phyloP scores from a whole-genome alignment of 2,113 vertebrate genomes.

The Chionomys nivalis region DNA sequence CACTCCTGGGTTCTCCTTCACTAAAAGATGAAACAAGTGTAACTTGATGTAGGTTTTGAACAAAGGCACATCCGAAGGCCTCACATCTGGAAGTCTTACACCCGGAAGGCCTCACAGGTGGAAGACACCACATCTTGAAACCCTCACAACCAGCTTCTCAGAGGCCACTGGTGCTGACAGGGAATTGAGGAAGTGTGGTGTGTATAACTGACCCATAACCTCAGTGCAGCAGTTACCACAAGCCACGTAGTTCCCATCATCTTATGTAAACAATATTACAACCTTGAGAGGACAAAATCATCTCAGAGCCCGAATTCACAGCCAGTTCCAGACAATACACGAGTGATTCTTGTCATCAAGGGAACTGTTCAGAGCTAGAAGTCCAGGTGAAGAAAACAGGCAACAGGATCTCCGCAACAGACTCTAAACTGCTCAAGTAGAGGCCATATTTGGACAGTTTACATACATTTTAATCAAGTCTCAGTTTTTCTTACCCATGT shows the following conservation, averaged over 20 bases:
- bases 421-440: slow-evolving; percentile 3
- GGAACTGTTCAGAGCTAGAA: neutral
- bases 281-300: neutral
- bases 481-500: neutral
- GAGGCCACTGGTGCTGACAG: no score
- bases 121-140: neutral
- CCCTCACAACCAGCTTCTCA: neutral
- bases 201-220: no score
- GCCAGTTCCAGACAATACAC: neutral
- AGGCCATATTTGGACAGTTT: neutral
- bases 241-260: neutral
- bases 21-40: neutral
- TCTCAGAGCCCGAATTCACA: neutral
- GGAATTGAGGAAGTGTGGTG: no score
- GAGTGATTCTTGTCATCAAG: neutral
- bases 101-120: no score
- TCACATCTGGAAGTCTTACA: no score
- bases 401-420: neutral
- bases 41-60: neutral
- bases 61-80: neutral
- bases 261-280: neutral
- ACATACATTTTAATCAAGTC: slow-evolving; percentile 19
- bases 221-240: neutral
- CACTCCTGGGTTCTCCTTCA: neutral
- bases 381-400: slow-evolving; percentile 21